A percentile compares a stretch with the other conserved stretches of the same genome.
Evolutionary conservation across 2,797 vertebrate genomes (phyloP).

Genomic region (Rhinogobio ventralis): DNA sequence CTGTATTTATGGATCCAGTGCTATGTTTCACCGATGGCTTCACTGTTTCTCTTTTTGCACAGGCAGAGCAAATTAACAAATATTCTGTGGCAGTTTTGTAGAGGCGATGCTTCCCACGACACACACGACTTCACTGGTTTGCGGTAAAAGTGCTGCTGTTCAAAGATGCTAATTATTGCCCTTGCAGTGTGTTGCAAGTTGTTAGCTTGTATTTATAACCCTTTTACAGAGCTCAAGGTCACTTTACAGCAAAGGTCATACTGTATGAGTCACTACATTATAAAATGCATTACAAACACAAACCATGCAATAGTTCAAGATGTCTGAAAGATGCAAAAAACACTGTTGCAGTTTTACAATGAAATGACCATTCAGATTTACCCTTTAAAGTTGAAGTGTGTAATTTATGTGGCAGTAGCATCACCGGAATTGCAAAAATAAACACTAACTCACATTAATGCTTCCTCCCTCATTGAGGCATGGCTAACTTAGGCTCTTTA

Average conservation of each 20-base stretch:
- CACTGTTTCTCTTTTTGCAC: not conserved
- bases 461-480: not conserved
- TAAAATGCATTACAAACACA: not conserved
- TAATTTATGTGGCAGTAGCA: not conserved
- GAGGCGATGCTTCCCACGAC: not conserved
- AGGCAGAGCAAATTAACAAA: not conserved
- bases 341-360: too few relatives aligned
- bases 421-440: not conserved
- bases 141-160: constrained; percentile 39
- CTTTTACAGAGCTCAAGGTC: not conserved
- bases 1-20: not conserved
- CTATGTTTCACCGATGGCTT: not conserved
- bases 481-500: not conserved
- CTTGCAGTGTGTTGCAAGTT: constrained; percentile 22
- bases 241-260: not conserved
- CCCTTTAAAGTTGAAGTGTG: not conserved
- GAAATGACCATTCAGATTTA: not conserved
- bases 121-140: constrained; percentile 27
- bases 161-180: constrained; percentile 56
- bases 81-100: constrained; percentile 33
- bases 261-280: not conserved
- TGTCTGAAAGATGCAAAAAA: not conserved
- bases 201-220: not conserved
- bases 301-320: not conserved
- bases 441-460: not conserved